Evolutionary conservation across 2,888 invertebrate species (phyloP).

Genomic region (Parapristionchus giblindavisi): DNA sequence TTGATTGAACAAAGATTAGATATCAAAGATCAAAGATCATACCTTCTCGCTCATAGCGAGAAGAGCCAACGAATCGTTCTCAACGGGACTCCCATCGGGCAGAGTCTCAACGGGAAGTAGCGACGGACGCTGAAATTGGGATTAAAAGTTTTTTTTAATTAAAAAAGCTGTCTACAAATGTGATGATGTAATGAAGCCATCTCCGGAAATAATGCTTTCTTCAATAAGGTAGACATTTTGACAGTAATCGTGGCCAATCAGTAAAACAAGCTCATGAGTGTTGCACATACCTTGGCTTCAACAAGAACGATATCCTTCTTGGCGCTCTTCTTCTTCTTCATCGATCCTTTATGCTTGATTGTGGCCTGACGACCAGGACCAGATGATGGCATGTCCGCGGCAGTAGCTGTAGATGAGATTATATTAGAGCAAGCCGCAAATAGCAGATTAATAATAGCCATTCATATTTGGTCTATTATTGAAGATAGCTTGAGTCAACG

Average conservation of each 20-base stretch:
- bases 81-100: conserved; percentile 31
- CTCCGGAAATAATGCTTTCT: no score
- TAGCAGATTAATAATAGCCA: neutral
- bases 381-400: conserved; percentile 61
- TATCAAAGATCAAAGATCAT: neutral
- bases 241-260: no score
- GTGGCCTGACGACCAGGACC: conserved; percentile 64
- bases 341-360: conserved; percentile 52
- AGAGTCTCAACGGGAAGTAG: conserved; percentile 26
- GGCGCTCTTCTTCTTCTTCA: conserved; percentile 59
- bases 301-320: conserved; percentile 42
- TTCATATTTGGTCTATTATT: neutral
- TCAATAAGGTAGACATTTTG: no score
- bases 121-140: conserved; percentile 11
- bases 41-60: conserved; percentile 47
- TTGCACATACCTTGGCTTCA: neutral
- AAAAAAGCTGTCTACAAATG: no score
- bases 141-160: no score
- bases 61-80: conserved; percentile 47
- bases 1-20: neutral
- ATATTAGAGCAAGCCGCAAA: neutral
- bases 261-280: no score
- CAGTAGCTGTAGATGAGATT: conserved; percentile 34
- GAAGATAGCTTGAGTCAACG: neutral
- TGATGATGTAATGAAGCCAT: no score